phyloP scores from a whole-genome alignment of 1,140 invertebrate species.

The Heliothis virescens region DNA sequence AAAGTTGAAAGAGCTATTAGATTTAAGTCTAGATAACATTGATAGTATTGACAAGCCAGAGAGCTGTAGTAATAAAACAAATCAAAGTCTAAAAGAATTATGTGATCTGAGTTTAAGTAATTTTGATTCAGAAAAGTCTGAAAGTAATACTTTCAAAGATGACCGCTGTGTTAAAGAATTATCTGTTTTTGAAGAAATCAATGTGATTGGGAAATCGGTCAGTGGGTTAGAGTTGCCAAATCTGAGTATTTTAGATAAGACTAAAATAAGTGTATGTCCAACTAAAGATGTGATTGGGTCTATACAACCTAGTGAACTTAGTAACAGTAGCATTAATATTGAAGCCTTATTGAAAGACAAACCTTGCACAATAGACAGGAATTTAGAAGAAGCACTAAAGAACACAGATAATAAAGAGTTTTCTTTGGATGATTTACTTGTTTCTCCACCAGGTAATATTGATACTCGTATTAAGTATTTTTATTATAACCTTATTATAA shows the following conservation, averaged over 20 bases:
- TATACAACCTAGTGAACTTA: background rate
- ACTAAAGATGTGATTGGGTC: background rate
- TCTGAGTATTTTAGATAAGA: background rate
- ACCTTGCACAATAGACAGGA: conserved; percentile 70
- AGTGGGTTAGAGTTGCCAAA: conserved; percentile 18
- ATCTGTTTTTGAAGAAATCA: background rate
- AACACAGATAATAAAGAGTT: conserved; percentile 65
- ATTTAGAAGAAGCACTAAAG: conserved; percentile 72
- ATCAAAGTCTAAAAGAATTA: conserved; percentile 16
- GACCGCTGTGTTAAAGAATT: background rate
- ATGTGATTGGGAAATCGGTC: conserved; percentile 2
- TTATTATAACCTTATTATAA: background rate
- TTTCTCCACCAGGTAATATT: conserved; percentile 67
- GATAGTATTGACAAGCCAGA: background rate
- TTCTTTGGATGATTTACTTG: conserved; percentile 67
- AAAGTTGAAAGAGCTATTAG: background rate
- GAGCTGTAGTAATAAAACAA: background rate
- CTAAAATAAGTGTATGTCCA: background rate
- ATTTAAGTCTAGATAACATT: background rate
- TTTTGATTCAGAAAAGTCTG: background rate
- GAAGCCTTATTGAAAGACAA: conserved; percentile 18
- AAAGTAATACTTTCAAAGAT: conserved; percentile 10
- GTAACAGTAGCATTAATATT: conserved; percentile 4
- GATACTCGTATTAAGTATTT: background rate
- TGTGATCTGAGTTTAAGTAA: conserved; percentile 5